Conservation (phyloP, 2,888 invertebrate species). For the Mycalesis mineus region DNA sequence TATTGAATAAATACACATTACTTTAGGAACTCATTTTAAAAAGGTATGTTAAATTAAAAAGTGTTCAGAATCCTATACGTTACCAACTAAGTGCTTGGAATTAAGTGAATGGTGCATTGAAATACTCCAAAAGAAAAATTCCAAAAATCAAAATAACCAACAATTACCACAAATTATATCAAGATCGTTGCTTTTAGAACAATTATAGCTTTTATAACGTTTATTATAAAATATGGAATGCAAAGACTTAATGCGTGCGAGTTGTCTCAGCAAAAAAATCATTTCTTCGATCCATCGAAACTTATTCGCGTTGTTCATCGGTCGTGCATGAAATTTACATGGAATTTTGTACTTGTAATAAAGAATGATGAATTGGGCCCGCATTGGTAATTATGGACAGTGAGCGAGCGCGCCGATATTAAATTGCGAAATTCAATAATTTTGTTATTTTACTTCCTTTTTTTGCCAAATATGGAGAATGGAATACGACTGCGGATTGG, state of each 20-base stretch:
- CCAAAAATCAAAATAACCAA: too few species aligned
- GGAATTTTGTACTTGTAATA: conserved; percentile 75
- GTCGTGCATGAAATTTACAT: conserved; percentile 72
- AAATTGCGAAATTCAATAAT: conserved; percentile 72
- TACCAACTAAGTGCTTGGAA: too few species aligned
- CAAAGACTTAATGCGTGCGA: not conserved
- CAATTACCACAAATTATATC: too few species aligned
- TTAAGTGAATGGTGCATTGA: too few species aligned
- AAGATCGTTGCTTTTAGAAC: too few species aligned
- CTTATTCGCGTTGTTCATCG: conserved; percentile 57
- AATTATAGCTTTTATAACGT: too few species aligned
- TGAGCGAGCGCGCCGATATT: conserved; percentile 61
- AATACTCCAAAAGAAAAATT: too few species aligned
- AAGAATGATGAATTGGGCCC: conserved; percentile 76
- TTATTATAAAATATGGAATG: too few species aligned
- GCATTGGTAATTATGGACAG: conserved; percentile 74
- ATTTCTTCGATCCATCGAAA: conserved; percentile 65
- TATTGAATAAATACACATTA: too few species aligned
- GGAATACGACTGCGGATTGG: conserved; percentile 27
- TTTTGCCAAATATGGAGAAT: conserved; percentile 28
- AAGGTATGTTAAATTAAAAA: too few species aligned
- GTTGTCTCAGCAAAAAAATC: conserved; percentile 40
- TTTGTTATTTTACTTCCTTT: conserved; percentile 54
- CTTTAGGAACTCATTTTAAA: too few species aligned
- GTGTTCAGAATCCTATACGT: too few species aligned